Evolutionary conservation across 2,797 vertebrate species (phyloP).

Genomic region (Chrysocyon brachyurus): DNA sequence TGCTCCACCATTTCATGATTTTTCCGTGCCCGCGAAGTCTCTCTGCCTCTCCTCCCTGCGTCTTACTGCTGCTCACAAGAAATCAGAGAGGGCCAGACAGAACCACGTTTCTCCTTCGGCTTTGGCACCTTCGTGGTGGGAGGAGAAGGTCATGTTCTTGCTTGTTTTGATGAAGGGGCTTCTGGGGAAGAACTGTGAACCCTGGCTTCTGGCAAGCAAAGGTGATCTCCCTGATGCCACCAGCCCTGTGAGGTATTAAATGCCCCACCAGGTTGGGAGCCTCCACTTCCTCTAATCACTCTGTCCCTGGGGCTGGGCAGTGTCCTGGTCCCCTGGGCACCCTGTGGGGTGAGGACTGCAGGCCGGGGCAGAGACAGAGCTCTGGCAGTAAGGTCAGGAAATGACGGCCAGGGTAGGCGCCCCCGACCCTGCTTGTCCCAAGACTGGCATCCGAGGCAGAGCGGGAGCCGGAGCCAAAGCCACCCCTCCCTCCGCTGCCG

Average conservation of each 20-base stretch:
- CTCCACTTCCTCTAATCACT: no score
- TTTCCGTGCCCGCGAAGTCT: no score
- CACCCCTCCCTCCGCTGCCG: fast-evolving
- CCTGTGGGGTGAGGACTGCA: background rate
- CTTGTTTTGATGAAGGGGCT: background rate
- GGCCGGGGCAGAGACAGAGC: background rate
- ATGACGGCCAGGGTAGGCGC: background rate
- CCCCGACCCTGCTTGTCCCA: background rate
- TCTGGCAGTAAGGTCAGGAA: background rate
- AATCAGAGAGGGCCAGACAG: background rate
- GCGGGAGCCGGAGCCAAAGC: background rate
- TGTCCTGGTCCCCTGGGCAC: no score
- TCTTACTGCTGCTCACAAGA: background rate
- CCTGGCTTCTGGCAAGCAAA: background rate
- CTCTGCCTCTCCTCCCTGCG: background rate
- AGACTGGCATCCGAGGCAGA: background rate
- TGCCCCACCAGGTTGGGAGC: background rate
- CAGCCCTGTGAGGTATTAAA: background rate
- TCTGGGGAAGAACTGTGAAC: background rate
- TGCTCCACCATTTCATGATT: background rate
- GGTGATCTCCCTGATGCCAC: background rate
- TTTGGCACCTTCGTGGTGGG: no score
- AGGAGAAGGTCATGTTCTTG: background rate
- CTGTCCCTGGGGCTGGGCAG: background rate
- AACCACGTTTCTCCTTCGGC: fast-evolving